Percentiles rank a stretch among this genome's conserved stretches.
These are phyloP conservation scores for Cyaniris semiargus DNA, from an alignment of 2,888 invertebrate genomes.

Conservation along the genomic window DNA sequence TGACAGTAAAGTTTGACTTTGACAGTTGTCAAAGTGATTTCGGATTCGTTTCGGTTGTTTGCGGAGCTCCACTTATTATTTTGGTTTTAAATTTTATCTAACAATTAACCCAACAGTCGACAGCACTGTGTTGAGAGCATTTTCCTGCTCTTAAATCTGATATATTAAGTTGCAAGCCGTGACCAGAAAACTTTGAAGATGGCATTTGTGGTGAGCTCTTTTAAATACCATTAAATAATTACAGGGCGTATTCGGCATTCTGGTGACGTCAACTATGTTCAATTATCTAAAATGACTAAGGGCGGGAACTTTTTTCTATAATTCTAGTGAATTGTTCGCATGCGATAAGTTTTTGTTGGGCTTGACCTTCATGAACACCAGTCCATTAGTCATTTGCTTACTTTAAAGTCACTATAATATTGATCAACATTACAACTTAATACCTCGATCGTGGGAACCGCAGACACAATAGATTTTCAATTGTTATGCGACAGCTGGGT, in stretches of 20 bases:
- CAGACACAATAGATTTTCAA: no score
- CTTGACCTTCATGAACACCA: background rate
- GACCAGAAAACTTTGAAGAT: background rate
- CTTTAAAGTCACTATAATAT: background rate
- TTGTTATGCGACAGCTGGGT: no score
- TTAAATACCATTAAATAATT: conserved; percentile 32
- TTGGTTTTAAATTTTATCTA: background rate
- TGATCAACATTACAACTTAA: background rate
- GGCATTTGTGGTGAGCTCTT: conserved; percentile 26
- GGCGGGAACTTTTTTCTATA: conserved; percentile 35
- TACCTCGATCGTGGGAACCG: no score
- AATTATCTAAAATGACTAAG: conserved; percentile 41
- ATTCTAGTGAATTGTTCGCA: background rate
- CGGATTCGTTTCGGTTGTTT: background rate
- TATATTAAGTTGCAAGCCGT: background rate
- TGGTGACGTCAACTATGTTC: conserved; percentile 47
- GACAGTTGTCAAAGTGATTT: background rate
- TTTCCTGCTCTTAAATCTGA: background rate
- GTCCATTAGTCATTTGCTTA: background rate
- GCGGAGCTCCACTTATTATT: background rate
- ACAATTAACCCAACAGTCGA: background rate
- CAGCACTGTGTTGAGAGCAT: background rate
- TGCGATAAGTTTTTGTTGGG: background rate
- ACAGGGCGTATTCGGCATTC: conserved; percentile 48
- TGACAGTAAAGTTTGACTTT: no score